Conservation (phyloP, 2,888 invertebrate genomes). For the Epinotia brunnichana region DNA sequence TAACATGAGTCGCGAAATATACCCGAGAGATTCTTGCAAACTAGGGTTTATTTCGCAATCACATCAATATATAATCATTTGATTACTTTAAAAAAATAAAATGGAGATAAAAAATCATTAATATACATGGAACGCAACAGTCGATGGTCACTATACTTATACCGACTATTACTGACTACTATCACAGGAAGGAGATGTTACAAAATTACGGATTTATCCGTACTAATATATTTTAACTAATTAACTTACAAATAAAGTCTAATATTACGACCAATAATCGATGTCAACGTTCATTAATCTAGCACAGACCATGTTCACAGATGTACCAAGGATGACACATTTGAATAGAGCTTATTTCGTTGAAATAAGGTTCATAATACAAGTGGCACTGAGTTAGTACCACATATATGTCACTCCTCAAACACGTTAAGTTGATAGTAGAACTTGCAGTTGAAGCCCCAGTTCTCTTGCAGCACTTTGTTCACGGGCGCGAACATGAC, state of each 20-base stretch:
- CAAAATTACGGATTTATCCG: background rate
- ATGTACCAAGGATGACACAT: background rate
- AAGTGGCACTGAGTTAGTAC: background rate
- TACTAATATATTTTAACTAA: background rate
- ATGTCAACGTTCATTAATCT: slow-evolving; percentile 3
- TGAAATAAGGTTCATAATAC: background rate
- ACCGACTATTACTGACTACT: slow-evolving; percentile 18
- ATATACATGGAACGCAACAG: slow-evolving; percentile 17
- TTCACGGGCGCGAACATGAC: no score
- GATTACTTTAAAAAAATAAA: background rate
- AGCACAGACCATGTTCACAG: background rate
- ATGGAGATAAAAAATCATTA: background rate
- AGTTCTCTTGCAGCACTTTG: background rate
- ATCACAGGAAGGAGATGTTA: slow-evolving; percentile 15
- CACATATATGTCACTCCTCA: background rate
- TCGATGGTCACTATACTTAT: slow-evolving; percentile 24
- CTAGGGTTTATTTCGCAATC: background rate
- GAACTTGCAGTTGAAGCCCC: background rate
- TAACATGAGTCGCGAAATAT: no score
- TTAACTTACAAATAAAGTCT: slow-evolving; percentile 16
- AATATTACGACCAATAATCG: background rate
- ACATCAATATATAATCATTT: background rate
- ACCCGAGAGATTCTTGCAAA: no score
- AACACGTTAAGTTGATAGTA: background rate
- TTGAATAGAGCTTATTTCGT: background rate